Evolutionary conservation across 2,113 vertebrate species (phyloP), one percentile per base, ranked within the genome.

Genomic region (Cromileptes altivelis): DNA sequence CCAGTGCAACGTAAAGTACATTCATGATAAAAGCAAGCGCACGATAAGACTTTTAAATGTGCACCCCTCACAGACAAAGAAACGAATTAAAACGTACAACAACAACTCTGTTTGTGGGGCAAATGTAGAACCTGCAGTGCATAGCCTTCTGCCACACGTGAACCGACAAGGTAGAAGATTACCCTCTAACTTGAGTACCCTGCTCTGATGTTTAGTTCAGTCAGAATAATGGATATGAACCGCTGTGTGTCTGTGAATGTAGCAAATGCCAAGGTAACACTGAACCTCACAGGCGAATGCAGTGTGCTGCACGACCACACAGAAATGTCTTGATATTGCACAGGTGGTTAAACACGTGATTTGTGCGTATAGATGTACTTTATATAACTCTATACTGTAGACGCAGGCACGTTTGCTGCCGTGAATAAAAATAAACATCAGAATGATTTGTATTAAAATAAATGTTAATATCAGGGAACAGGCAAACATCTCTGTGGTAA

Each of bases 1-100:
- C 76, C 87, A 82, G 87, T 85, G 85, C 84, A 81, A 86, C 80
- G 56, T 19, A 84, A 88, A 82, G 53, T 92, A 93, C 93, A 93
- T 93, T 93, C 92, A 91, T 80, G 37, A 73, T 78, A 62, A 80
- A 88, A 88, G 57, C 13, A 53, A 84, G 68, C 9, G 18, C 56
- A 74, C 65, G 13, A 50, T 49, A n/a, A 13, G n/a, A 64, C 33
- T 62, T 75, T 70, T 49, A 19, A 14, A 82, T 61, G 4, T 82
- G 67, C 37, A 60, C 42, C 57, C 19, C 19, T 75, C 50, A 47
- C 17, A 70, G 57, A 69, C 14, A 33, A 55, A 78, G 72, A 1
- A 64, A 61, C n/a, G 47, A 4, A 60, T 25, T 10, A 52, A 64
- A 57, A 70, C 1, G 2, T 2, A 42, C 5, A 63, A 52, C 12